phyloP scores from a whole-genome alignment of 2,797 vertebrate species.

The Sebastiscus albofasciatus region DNA sequence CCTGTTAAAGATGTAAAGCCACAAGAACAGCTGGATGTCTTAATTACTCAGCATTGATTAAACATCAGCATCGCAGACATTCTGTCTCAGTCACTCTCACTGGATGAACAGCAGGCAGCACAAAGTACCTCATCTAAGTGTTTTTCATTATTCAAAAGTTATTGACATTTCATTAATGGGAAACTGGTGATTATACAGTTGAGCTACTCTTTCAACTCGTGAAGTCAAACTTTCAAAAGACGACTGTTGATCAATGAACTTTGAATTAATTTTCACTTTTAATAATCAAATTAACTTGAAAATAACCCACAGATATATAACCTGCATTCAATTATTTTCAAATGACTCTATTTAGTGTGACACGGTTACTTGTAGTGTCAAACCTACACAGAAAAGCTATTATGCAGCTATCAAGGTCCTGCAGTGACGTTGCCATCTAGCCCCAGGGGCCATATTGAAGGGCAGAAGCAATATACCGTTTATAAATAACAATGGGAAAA shows the following conservation, averaged over 20 bases:
- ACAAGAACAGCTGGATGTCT: constrained; percentile 51
- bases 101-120: constrained; percentile 28
- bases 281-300: not conserved
- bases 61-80: constrained; percentile 37
- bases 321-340: not conserved
- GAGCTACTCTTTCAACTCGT: not conserved
- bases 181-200: constrained; percentile 9
- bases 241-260: not conserved
- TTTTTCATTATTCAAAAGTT: constrained; percentile 30
- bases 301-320: not conserved
- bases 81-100: constrained; percentile 24
- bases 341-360: not conserved
- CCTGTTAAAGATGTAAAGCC: constrained; percentile 31
- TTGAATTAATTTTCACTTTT: not conserved
- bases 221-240: not conserved
- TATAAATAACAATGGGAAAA: too few species aligned
- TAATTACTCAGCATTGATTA: constrained; percentile 55
- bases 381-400: not conserved
- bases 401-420: not conserved
- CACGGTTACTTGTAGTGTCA: not conserved
- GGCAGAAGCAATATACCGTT: rapidly evolving
- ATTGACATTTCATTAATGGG: constrained; percentile 16
- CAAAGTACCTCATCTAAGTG: constrained; percentile 9
- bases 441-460: too few species aligned
- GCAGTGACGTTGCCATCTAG: too few species aligned